phyloP scores from a whole-genome alignment of 2,888 invertebrate species.

The Itoplectis maculator region DNA sequence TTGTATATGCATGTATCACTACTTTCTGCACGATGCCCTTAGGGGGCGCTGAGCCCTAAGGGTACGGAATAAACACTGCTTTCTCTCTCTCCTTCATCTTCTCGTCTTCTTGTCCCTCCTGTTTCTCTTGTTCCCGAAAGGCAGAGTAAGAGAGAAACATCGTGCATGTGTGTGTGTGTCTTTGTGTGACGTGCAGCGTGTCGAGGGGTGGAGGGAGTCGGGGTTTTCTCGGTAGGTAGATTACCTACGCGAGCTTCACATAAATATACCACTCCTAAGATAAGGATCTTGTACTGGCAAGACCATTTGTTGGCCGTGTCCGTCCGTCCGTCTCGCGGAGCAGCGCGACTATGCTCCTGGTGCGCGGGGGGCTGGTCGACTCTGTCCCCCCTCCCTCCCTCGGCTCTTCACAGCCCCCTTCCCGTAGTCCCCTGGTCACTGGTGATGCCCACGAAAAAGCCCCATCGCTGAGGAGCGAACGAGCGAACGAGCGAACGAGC shows the following conservation, averaged over 20 bases:
- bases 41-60: no score
- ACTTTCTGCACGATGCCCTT: no score
- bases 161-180: slow-evolving; percentile 36
- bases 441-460: slow-evolving; percentile 53
- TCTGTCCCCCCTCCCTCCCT: no score
- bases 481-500: no score
- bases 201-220: slow-evolving; percentile 55
- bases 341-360: slow-evolving; percentile 24
- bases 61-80: no score
- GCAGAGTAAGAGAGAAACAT: slow-evolving; percentile 35
- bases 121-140: slow-evolving; percentile 33
- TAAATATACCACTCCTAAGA: slow-evolving; percentile 81
- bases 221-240: slow-evolving; percentile 76
- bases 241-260: slow-evolving; percentile 80
- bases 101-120: no score
- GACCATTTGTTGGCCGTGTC: slow-evolving; percentile 82
- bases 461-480: slow-evolving; percentile 50
- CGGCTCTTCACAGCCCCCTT: no score
- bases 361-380: slow-evolving; percentile 29
- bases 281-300: slow-evolving; percentile 80
- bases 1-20: no score
- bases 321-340: slow-evolving; percentile 75
- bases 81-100: no score
- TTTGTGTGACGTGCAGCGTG: no score
- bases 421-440: no score